Conservation (phyloP, 2,797 vertebrate genomes). For the Tragelaphus oryx region DNA sequence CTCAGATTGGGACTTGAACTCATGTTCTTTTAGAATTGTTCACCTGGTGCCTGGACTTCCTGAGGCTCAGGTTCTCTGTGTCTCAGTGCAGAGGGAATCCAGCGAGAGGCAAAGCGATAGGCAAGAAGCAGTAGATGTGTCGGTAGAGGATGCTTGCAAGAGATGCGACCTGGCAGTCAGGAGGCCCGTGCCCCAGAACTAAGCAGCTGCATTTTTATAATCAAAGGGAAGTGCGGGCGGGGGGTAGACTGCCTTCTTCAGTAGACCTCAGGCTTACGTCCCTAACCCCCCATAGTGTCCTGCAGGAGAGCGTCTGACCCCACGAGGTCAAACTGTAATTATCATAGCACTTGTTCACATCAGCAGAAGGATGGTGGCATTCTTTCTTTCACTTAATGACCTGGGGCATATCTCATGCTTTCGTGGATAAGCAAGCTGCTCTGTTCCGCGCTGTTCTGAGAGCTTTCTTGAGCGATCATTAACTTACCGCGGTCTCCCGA, state of each 20-base stretch:
- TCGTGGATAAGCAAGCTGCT: not conserved
- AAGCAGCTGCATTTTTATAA: not conserved
- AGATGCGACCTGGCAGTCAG: fast-evolving
- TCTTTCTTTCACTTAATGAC: not conserved
- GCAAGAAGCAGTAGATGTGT: not conserved
- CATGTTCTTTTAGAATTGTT: not conserved
- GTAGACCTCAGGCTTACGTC: no score
- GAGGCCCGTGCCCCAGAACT: not conserved
- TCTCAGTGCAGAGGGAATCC: not conserved
- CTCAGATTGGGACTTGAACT: not conserved
- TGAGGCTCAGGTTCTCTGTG: not conserved
- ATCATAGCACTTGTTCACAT: no score
- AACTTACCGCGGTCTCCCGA: fast-evolving
- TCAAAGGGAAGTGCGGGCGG: not conserved
- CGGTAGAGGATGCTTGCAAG: not conserved
- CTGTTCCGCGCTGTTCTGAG: not conserved
- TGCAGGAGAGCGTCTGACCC: no score
- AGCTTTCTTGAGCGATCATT: not conserved
- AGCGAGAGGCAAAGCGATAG: not conserved
- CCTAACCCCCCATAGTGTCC: no score
- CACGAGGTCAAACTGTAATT: no score
- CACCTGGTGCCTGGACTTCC: not conserved
- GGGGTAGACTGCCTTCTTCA: no score
- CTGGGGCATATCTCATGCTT: not conserved
- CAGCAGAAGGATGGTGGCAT: not conserved